Evolutionary conservation across 2,113 vertebrate species (phyloP), one percentile per base, ranked within the genome.

Genomic region (Charina bottae): DNA sequence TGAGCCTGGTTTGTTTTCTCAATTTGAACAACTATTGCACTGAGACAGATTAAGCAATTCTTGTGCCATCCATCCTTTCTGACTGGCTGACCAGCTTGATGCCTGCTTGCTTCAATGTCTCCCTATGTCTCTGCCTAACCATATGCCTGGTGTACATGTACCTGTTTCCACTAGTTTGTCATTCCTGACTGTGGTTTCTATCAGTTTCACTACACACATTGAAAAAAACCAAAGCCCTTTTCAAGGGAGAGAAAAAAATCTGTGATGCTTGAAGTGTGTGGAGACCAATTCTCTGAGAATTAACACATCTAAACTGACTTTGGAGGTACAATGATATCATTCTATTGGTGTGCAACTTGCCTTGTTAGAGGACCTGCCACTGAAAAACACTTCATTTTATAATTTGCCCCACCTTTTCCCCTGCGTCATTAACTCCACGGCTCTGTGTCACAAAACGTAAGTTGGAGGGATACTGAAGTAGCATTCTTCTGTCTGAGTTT

Each of bases 401-500:
- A 72, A 93, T 83, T 56, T 28, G 60, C 56, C 55, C 53, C 90
- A 83, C 24, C 37, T 33, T 64, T 62, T 87, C 78, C 46, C 21
- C 90, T 91, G 53, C 60, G 89, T 93, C 91, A 53, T 94, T 87
- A 42, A 92, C 90, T 64, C 89, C 0, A 0, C 4, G 88, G 93
- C 89, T 90, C 91, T 0, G 0, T 95, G 93, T 88, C 95, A 92
- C 83, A 78, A 88, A 53, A 92, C 42, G 2, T 0, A 0, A 37
- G 55, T 88, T 60, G 92, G 90, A 85, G 86, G 46, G 90, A 94
- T 93, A 94, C 90, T 87, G 95, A 97, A 95, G 93, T 95, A 96
- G 96, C 95, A 96, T 96, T 96, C 72, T 78, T 78, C 94, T 92
- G 6, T 94, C 95, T 95, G 92, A 97, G 95, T 97, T 97, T 95